Evolutionary conservation across 2,797 vertebrate species (phyloP).

Genomic region (Clamator glandarius): DNA sequence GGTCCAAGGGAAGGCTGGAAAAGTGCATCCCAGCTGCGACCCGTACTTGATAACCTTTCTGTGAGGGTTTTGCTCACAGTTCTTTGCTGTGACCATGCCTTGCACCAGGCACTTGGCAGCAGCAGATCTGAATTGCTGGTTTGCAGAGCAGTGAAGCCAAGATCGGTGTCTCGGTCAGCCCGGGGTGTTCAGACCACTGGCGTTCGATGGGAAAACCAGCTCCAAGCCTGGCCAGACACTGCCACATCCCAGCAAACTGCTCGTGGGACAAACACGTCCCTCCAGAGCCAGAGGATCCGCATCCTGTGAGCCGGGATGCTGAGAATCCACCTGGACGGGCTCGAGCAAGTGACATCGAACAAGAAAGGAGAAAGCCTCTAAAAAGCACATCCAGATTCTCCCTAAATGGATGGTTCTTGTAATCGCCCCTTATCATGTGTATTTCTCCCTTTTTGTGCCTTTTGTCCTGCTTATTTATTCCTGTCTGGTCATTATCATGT

Average conservation of each 20-base stretch:
- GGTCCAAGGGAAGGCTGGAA: not conserved
- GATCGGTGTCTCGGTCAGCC: no score
- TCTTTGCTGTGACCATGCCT: not conserved
- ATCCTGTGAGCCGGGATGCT: no score
- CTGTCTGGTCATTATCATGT: not conserved
- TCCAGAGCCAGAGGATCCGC: not conserved
- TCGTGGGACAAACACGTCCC: fast-evolving
- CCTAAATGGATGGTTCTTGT: not conserved
- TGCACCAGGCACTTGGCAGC: fast-evolving
- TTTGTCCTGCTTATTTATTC: not conserved
- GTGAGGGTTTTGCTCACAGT: not conserved
- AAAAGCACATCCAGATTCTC: not conserved
- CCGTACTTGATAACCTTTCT: not conserved
- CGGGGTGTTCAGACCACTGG: no score
- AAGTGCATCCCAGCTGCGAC: not conserved
- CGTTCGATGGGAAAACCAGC: not conserved
- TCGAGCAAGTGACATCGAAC: not conserved
- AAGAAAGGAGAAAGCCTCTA: not conserved
- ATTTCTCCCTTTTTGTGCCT: not conserved
- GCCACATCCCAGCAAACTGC: not conserved
- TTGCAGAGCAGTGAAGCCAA: fast-evolving
- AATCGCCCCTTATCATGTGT: not conserved
- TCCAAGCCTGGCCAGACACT: not conserved
- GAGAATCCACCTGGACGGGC: not conserved
- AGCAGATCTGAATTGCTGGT: not conserved